These are phyloP conservation scores for Clarias magur DNA, from an alignment of 2,113 vertebrate genomes.

Conservation along the genomic window DNA sequence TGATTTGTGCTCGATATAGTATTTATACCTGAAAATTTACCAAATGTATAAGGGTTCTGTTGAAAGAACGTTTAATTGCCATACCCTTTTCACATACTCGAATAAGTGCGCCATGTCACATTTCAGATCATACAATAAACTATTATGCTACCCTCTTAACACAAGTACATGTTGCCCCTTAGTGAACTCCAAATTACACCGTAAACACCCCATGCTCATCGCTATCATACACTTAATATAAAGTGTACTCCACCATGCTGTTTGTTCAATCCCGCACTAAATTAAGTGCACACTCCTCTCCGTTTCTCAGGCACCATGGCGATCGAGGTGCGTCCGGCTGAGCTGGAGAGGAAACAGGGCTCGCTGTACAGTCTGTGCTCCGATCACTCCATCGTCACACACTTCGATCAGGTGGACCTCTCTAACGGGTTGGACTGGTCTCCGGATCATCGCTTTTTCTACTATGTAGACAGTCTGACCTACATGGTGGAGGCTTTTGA, in stretches of 20 bases:
- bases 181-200: not conserved
- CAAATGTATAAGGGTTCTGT: not conserved
- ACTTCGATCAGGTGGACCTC: constrained; percentile 87
- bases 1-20: not conserved
- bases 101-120: constrained; percentile 11
- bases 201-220: not conserved
- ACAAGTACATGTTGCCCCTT: constrained; percentile 18
- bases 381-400: constrained; percentile 75
- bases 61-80: not conserved
- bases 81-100: not conserved
- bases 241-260: constrained; percentile 26
- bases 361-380: constrained; percentile 76
- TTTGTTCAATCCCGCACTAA: constrained; percentile 14
- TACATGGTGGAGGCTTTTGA: constrained; percentile 87
- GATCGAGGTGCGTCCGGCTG: constrained; percentile 74
- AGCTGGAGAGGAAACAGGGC: constrained; percentile 78
- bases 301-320: constrained; percentile 80
- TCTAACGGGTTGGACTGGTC: constrained; percentile 97
- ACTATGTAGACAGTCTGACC: constrained; percentile 90
- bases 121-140: constrained; percentile 9
- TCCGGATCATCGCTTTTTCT: constrained; percentile 82
- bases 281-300: not conserved
- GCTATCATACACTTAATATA: constrained; percentile 18
- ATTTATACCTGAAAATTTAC: not conserved
- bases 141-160: constrained; percentile 19